Percentiles rank a stretch among this genome's conserved stretches.
Conservation (phyloP, 2,113 vertebrate genomes). For the Brachionichthys hirsutus region DNA sequence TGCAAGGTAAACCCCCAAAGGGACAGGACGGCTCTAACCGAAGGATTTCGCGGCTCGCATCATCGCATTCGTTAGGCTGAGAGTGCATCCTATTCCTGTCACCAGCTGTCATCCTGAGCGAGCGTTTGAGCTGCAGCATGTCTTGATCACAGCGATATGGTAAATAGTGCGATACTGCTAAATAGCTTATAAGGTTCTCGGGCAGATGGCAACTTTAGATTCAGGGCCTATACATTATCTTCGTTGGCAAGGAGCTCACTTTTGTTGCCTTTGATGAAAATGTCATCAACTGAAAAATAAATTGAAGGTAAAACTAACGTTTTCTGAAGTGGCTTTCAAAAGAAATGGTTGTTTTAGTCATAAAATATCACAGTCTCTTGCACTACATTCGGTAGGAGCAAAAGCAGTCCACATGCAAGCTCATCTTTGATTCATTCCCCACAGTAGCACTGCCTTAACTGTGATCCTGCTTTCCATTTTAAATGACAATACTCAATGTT, state of each 20-base stretch:
- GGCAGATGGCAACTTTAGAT: slow-evolving; percentile 67
- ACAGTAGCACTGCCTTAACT: slow-evolving; percentile 30
- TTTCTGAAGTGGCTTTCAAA: slow-evolving; percentile 14
- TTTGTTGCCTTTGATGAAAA: slow-evolving; percentile 47
- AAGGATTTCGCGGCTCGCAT: slow-evolving; percentile 46
- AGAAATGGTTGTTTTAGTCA: slow-evolving; percentile 6
- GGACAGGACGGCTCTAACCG: slow-evolving; percentile 23
- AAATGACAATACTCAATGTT: slow-evolving; percentile 44
- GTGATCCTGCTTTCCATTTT: slow-evolving; percentile 62
- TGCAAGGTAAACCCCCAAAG: slow-evolving; percentile 17
- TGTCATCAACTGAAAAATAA: slow-evolving; percentile 31
- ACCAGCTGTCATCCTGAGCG: slow-evolving; percentile 24
- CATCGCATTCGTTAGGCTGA: slow-evolving; percentile 39
- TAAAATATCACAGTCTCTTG: slow-evolving; percentile 12
- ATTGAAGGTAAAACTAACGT: background rate
- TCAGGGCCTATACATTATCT: slow-evolving; percentile 36
- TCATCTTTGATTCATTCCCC: slow-evolving; percentile 55
- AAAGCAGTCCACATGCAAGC: slow-evolving; percentile 16
- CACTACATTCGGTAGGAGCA: slow-evolving; percentile 12
- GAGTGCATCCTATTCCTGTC: slow-evolving; percentile 49
- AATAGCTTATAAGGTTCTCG: slow-evolving; percentile 57
- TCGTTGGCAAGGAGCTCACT: slow-evolving; percentile 16
- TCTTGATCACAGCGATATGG: slow-evolving; percentile 62
- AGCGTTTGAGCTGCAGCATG: slow-evolving; percentile 38
- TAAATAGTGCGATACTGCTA: slow-evolving; percentile 47